Evolutionary conservation across 2,797 vertebrate genomes (phyloP), one percentile per base, ranked within the genome.

Genomic region (Trachops cirrhosus): DNA sequence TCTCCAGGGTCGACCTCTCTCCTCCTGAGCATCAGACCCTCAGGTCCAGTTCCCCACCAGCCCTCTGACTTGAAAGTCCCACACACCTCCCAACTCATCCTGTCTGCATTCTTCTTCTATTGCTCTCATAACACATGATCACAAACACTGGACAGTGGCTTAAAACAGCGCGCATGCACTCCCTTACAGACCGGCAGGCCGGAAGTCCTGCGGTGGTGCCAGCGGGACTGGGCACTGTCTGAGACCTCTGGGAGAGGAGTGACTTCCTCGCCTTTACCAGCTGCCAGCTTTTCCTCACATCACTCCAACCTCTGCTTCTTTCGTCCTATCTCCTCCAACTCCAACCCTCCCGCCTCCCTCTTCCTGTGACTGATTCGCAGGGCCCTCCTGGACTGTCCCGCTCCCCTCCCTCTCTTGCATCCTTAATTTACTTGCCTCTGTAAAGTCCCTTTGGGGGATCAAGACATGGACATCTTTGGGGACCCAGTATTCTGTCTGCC

Each of bases 321-420:
- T 21, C 2, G 0, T 9, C 0, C 6, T 6, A 6, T 24, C 19
- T 50, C 34, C 3, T 86, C 22, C 41, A 2, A 75, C 11, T 37
- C 22, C 29, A 5, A 24, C 4, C 9, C 10, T 50, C 16, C 70
- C 9, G 11, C 16, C 48, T n/a, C 39, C 57, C 1, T 67, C n/a
- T 52, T 74, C 34, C 77, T 41, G 64, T 77, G 44, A 68, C 44
- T 71, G 44, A 92, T 59, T 29, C 44, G 21, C 5, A 4, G 9
- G 54, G 32, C 59, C 18, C 4, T 48, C 10, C 12, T 68, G n/a
- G 32, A 52, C 22, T 68, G 12, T 21, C 32, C 24, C 68, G 11
- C 4, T 5, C 84, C 46, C 87, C 29, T 67, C 34, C 44, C 62
- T 64, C 44, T 54, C 15, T 15, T n/a, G 34, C 14, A 4, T 15